Conservation (phyloP, 2,113 vertebrate genomes). For the Dolichotis patagonum region DNA sequence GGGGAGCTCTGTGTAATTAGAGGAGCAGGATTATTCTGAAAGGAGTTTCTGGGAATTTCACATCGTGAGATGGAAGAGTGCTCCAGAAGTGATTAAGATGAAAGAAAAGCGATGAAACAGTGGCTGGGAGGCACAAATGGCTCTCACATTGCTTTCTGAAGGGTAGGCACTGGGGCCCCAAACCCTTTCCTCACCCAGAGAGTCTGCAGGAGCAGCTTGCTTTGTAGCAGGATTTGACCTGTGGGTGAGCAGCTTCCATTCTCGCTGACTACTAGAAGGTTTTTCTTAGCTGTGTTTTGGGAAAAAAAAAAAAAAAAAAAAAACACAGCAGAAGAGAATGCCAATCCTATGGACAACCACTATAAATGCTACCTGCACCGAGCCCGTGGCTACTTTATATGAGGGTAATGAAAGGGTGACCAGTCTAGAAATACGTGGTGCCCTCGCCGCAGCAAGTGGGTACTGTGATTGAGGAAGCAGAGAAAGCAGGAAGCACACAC, state of each 20-base stretch:
- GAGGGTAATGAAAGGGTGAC: conserved; percentile 42
- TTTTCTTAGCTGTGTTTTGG: conserved; percentile 65
- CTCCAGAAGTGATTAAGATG: conserved; percentile 60
- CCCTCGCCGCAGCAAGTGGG: background rate
- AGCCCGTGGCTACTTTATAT: conserved; percentile 29
- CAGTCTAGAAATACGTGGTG: background rate
- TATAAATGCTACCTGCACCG: background rate
- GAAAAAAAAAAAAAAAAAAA: conserved; percentile 39
- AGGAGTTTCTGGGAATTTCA: conserved; percentile 54
- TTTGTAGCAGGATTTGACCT: conserved; percentile 65
- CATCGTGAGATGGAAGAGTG: background rate
- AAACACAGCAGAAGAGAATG: conserved; percentile 46
- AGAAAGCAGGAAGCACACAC: background rate
- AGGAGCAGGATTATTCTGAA: conserved; percentile 39
- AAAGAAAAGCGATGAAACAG: conserved; percentile 69
- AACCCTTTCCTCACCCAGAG: conserved; percentile 27
- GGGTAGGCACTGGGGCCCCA: background rate
- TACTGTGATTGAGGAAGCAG: background rate
- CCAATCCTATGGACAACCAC: conserved; percentile 37
- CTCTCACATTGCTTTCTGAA: conserved; percentile 56
- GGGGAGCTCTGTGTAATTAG: background rate
- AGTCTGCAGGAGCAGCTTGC: background rate
- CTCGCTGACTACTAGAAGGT: background rate
- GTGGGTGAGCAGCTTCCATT: conserved; percentile 52
- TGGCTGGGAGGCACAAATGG: background rate